A percentile compares a stretch with the other conserved stretches of the same genome.
These are phyloP conservation scores for Pristionchus mayeri DNA, from an alignment of 2,888 invertebrate species.

Conservation along the genomic window DNA sequence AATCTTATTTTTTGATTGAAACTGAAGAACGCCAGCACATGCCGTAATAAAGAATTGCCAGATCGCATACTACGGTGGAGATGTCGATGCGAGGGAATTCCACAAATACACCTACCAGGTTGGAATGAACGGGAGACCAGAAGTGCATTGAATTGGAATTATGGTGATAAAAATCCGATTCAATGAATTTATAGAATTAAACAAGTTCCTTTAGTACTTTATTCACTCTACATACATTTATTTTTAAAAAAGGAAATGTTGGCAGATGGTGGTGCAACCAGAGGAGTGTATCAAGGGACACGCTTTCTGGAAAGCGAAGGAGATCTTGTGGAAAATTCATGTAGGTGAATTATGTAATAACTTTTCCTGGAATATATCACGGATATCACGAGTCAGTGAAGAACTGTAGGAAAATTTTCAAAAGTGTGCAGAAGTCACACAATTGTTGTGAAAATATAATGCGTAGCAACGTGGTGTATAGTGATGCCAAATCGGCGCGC, in stretches of 20 bases:
- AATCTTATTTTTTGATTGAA: not conserved
- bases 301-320: slow-evolving; percentile 13
- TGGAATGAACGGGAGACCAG: not conserved
- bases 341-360: not conserved
- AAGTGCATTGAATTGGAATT: not conserved
- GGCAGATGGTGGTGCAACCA: not conserved
- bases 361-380: not conserved
- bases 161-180: not conserved
- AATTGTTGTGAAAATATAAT: too few species aligned
- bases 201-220: not conserved
- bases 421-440: not conserved
- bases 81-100: slow-evolving; percentile 5
- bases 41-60: too few species aligned
- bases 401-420: not conserved
- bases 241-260: not conserved
- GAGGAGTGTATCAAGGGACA: not conserved
- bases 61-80: not conserved
- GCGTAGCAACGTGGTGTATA: too few species aligned
- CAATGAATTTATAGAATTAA: not conserved
- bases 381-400: not conserved
- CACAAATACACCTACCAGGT: slow-evolving; percentile 49
- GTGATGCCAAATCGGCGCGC: too few species aligned
- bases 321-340: not conserved
- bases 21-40: too few species aligned
- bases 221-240: not conserved